Evolutionary conservation across 2,888 invertebrate species (phyloP).

Genomic region (Cephus spinipes): DNA sequence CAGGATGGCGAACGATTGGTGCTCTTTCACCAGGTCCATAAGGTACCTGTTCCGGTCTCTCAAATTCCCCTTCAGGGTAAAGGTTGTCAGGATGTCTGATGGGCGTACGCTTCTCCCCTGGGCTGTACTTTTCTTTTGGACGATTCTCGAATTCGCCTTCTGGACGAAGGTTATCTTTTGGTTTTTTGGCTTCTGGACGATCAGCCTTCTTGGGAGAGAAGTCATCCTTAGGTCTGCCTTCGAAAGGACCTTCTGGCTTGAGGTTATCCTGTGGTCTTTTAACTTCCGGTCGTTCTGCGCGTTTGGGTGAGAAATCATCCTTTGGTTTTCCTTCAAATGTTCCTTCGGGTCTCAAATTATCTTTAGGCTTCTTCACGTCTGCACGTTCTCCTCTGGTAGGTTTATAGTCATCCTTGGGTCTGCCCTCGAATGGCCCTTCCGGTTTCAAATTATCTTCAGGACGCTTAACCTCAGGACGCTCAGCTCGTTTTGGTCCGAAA

Average conservation of each 20-base stretch:
- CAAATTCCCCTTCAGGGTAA: conserved; percentile 69
- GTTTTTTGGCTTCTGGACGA: conserved; percentile 69
- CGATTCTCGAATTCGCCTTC: conserved; percentile 72
- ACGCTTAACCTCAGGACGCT: conserved; percentile 62
- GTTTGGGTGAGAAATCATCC: conserved; percentile 66
- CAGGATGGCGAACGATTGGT: conserved; percentile 45
- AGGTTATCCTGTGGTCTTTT: conserved; percentile 65
- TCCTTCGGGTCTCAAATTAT: conserved; percentile 77
- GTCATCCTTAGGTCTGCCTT: conserved; percentile 47
- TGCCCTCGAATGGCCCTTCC: conserved; percentile 63
- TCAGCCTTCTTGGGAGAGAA: conserved; percentile 64
- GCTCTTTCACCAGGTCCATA: conserved; percentile 69
- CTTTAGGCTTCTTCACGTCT: conserved; percentile 61
- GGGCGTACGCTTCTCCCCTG: conserved; percentile 69
- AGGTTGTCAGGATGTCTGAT: conserved; percentile 71
- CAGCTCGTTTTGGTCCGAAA: conserved; percentile 49
- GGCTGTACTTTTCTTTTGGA: conserved; percentile 64
- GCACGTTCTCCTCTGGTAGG: conserved; percentile 63
- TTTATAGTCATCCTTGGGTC: conserved; percentile 67
- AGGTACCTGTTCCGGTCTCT: conserved; percentile 66
- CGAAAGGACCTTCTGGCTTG: conserved; percentile 65
- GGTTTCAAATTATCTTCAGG: conserved; percentile 69
- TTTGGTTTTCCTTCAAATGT: conserved; percentile 70
- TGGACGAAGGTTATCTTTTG: conserved; percentile 72
- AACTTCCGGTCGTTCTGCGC: conserved; percentile 65